phyloP scores from a whole-genome alignment of 2,888 invertebrate species.

The Venustoraphidia nigricollis region DNA sequence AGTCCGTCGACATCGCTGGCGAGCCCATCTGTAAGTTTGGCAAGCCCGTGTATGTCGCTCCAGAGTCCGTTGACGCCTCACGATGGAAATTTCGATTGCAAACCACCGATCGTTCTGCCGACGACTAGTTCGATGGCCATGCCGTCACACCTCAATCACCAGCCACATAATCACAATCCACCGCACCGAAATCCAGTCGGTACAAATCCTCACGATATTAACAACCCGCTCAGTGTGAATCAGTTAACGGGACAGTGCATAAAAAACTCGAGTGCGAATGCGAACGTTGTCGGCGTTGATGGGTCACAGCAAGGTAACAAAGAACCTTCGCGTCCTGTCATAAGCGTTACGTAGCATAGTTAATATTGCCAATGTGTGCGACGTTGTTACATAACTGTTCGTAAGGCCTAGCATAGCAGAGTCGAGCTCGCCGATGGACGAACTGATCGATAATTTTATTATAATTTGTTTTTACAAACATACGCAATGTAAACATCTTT shows the following conservation, averaged over 20 bases:
- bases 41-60: conserved; percentile 38
- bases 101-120: conserved; percentile 25
- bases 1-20: conserved; percentile 63
- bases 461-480: no score
- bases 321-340: conserved; percentile 26
- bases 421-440: no score
- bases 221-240: conserved; percentile 83
- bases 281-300: conserved; percentile 18
- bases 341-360: conserved; percentile 29
- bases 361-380: neutral
- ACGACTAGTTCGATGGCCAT: conserved; percentile 21
- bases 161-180: conserved; percentile 25
- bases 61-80: conserved; percentile 30
- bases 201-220: conserved; percentile 81
- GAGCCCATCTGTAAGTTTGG: conserved; percentile 42
- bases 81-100: conserved; percentile 24
- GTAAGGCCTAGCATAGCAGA: no score
- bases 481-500: no score
- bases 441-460: no score
- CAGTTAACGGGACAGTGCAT: conserved; percentile 63
- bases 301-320: conserved; percentile 20
- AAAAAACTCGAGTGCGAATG: conserved; percentile 16
- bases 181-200: conserved; percentile 65
- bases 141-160: conserved; percentile 27
- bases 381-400: no score